Conservation (phyloP, 1,140 invertebrate species). For the Drosophila auraria region DNA sequence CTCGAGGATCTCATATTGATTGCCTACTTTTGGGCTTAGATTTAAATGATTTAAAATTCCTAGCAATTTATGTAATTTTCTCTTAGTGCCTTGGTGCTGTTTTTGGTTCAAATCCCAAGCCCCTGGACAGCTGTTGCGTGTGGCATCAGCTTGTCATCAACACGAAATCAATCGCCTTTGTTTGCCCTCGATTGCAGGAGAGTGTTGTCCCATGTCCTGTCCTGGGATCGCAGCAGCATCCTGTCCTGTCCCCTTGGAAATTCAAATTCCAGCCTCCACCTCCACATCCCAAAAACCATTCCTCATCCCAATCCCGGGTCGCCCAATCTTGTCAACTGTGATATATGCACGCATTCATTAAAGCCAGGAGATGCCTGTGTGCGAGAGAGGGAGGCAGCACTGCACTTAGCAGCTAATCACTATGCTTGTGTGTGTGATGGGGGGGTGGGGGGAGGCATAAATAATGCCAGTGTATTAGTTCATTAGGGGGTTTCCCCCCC, state of each 20-base stretch:
- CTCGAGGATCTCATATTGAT: too few relatives aligned
- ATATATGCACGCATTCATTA: constrained; percentile 53
- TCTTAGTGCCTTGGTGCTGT: background rate
- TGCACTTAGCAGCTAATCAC: constrained; percentile 55
- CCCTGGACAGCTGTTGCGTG: constrained; percentile 52
- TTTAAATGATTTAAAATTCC: background rate
- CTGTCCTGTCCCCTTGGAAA: constrained; percentile 7
- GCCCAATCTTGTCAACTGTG: constrained; percentile 50
- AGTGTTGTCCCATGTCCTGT: constrained; percentile 31
- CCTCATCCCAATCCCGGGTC: constrained; percentile 23
- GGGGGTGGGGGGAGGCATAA: constrained; percentile 22
- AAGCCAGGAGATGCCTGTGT: background rate
- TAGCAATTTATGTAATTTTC: too few relatives aligned
- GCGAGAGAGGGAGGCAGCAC: background rate
- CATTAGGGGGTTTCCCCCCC: constrained; percentile 20
- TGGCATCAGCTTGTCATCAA: constrained; percentile 52
- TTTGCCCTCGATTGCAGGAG: constrained; percentile 46
- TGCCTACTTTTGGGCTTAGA: background rate
- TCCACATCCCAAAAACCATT: constrained; percentile 2
- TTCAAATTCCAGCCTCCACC: constrained; percentile 10
- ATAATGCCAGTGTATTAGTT: constrained; percentile 52
- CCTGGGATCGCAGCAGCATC: constrained; percentile 1
- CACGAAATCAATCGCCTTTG: constrained; percentile 64
- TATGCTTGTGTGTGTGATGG: constrained; percentile 2
- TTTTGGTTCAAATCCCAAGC: background rate